Evolutionary conservation across 2,888 invertebrate species (phyloP).

Genomic region (Ecliptopera silaceata): DNA sequence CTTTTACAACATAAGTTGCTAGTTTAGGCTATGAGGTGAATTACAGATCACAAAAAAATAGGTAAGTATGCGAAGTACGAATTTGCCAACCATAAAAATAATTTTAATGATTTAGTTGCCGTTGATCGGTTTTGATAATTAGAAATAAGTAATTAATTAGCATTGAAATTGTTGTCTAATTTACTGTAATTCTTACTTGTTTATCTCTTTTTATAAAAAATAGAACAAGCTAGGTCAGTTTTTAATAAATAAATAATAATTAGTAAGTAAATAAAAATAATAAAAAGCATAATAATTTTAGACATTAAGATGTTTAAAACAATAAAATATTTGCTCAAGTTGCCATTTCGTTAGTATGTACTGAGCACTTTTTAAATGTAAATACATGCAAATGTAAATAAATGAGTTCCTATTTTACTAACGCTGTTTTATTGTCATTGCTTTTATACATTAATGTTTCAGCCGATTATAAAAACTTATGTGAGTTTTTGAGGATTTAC

Average conservation of each 20-base stretch:
- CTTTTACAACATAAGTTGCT: neutral
- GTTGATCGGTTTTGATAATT: neutral
- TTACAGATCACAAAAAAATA: too few relatives aligned
- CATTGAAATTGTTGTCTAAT: neutral
- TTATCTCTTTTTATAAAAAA: neutral
- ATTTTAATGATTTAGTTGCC: neutral
- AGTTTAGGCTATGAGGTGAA: neutral
- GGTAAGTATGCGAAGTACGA: neutral
- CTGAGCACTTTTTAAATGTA: conserved; percentile 60
- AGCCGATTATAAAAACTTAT: too few relatives aligned
- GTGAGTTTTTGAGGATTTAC: too few relatives aligned
- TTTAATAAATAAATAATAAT: neutral
- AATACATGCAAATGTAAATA: conserved; percentile 77
- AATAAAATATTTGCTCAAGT: conserved; percentile 68
- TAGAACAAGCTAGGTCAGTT: neutral
- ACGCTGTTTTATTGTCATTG: conserved; percentile 56
- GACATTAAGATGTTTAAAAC: conserved; percentile 44
- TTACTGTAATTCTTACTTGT: neutral
- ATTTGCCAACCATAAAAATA: neutral
- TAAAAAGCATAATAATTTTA: conserved; percentile 32
- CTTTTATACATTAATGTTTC: conserved; percentile 1
- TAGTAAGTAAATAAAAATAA: conserved; percentile 27
- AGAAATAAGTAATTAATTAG: neutral
- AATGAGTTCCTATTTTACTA: conserved; percentile 80
- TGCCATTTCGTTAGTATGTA: conserved; percentile 68